Evolutionary conservation across 2,797 vertebrate species (phyloP).

Genomic region (Hippocampus kuda): DNA sequence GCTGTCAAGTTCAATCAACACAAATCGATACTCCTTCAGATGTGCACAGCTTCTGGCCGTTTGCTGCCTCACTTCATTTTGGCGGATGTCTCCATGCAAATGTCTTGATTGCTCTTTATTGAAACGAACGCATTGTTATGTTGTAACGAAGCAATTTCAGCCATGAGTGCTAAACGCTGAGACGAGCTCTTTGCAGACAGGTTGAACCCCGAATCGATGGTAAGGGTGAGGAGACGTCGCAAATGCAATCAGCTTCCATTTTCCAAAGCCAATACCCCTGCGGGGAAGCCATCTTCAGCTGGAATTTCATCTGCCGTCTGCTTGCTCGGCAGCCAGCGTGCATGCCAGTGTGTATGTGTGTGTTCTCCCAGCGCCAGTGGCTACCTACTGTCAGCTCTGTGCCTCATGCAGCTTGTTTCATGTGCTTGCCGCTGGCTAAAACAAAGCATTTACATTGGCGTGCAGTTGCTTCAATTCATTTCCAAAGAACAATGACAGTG

Average conservation of each 20-base stretch:
- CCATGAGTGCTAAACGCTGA: conserved; percentile 50
- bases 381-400: conserved; percentile 62
- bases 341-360: conserved; percentile 33
- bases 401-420: conserved; percentile 59
- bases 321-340: conserved; percentile 30
- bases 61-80: conserved; percentile 39
- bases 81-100: conserved; percentile 26
- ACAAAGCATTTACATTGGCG: conserved; percentile 64
- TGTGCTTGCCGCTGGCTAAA: conserved; percentile 59
- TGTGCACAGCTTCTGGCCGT: conserved; percentile 13
- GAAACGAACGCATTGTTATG: conserved; percentile 23
- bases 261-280: conserved; percentile 58
- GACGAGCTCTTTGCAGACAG: conserved; percentile 40
- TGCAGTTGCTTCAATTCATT: conserved; percentile 61
- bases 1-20: conserved; percentile 39
- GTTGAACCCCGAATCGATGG: conserved; percentile 56
- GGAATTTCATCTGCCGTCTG: conserved; percentile 57
- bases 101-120: conserved; percentile 38
- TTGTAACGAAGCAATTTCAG: conserved; percentile 41
- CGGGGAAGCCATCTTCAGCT: conserved; percentile 52
- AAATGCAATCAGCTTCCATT: conserved; percentile 57
- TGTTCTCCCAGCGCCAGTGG: conserved; percentile 52
- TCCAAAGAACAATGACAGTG: conserved; percentile 63
- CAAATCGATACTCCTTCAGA: conserved; percentile 53
- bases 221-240: conserved; percentile 42